Base-by-base conservation (phyloP, 1,140 invertebrate genomes). In the Zophobas atratus region DNA sequence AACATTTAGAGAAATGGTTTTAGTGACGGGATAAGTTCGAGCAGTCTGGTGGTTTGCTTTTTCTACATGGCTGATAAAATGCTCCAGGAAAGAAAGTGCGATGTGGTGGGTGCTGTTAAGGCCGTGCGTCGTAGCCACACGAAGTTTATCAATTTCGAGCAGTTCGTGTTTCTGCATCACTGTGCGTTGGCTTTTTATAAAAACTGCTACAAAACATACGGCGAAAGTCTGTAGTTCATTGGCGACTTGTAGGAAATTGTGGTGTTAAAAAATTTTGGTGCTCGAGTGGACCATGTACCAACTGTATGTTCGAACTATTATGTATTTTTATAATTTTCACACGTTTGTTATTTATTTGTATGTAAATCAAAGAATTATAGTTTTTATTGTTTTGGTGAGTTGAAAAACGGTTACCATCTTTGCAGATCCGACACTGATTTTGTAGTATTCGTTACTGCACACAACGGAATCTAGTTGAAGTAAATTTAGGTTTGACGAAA, bases 51-150 rank as follows among this genome's bases (percentile, higher is more conserved):
- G 35, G 56, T 36, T 60, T 60, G 56, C 35, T 60, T 60, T 39
- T 38, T 60, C 34, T 60, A 60, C 35, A 60, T 60, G 56, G 56
- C 36, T 35, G 56, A 60, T 6, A 60, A 60, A 4, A 60, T 60
- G 56, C 35, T 60, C 38, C 35, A 38, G 34, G 56, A 60, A 39
- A 3, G 35, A 6, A 60, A 60, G 8, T 60, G 56, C 6, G 56
- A 60, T 38, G 56, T 60, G 3, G 56, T 60, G 5, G 56, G 56
- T 32, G 56, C 56, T 35, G 56, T 60, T 6, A 60, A 35, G n/a
- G 34, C 56, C 1, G 56, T 60, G 33, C 35, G 56, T 6, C 56
- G 56, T 3, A 60, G 34, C 5, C 56, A 60, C 35, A 32, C n/a
- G 1, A 60, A 38, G 35, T 60, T 60, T 60, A 38, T 60, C 36